Base-by-base conservation (phyloP, 30 jellyfish, hydroid and myxozoan species). In the Aurelia aurita complex sp. Pacific region DNA sequence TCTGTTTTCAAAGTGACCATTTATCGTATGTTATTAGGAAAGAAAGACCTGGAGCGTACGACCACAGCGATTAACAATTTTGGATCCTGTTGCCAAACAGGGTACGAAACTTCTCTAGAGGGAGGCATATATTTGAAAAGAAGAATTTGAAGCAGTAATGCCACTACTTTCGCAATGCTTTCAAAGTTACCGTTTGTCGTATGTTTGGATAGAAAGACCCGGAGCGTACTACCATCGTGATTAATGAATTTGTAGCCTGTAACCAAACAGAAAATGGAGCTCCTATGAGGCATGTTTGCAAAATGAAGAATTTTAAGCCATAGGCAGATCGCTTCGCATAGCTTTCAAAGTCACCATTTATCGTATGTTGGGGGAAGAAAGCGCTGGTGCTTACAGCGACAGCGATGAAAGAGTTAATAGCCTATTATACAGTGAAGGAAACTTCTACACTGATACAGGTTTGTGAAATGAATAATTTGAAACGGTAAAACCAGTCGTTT, bases 331-430 rank as follows among this genome's bases (percentile, higher is more conserved):
- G 57, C 85, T 85, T 66, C 94, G 94, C 54, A 76, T 11, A 61
- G 88, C 95, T 0, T 83, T 83, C 69, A 71, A 72, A 38, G 81
- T 73, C 14, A 82, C 19, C 63, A 83, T 83, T 74, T 67, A 69
- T 46, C 87, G 87, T 2, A 2, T 83, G 71, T 55, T 46, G 6
- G 57, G 92, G 87, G 15, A 83, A 50, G 23, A 68, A 51, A 15
- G 82, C 71, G 52, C 15, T 73, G 2, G 59, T 65, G 11, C 79
- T 79, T 18, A 79, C 34, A 50, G 81, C 65, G 33, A 79, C 89
- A 11, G 73, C 65, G 50, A 79, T 64, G 50, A 50, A 43, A 13
- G 81, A 79, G 73, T 43, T 79, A 2, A 69, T 59, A 55, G 85
- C 40, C 14, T 50, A 55, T 59, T 23, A 52, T 55, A 73, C 38